Conservation (phyloP, 2,888 invertebrate species). For the Scaptodrosophila latifasciaeformis region DNA sequence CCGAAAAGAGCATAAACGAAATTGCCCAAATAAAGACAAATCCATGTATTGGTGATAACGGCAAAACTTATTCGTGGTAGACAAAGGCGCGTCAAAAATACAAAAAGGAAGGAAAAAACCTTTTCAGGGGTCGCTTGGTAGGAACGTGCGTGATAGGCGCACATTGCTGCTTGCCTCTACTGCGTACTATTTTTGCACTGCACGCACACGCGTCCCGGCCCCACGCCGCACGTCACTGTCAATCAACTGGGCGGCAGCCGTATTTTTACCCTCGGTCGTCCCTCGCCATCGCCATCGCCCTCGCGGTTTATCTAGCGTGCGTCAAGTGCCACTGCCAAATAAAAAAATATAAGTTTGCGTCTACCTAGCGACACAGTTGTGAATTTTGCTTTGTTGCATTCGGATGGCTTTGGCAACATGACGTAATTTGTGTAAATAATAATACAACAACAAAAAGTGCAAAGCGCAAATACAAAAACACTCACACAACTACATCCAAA, state of each 20-base stretch:
- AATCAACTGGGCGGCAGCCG: slow-evolving; percentile 19
- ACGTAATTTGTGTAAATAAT: slow-evolving; percentile 53
- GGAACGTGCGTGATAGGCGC: neutral
- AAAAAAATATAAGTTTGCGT: neutral
- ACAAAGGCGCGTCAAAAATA: slow-evolving; percentile 15
- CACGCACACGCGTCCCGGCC: slow-evolving; percentile 3
- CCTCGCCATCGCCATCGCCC: neutral
- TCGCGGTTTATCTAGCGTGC: neutral
- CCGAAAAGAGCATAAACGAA: neutral
- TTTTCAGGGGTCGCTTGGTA: neutral
- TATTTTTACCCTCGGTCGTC: neutral
- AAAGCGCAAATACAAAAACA: slow-evolving; percentile 13
- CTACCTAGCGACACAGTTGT: neutral
- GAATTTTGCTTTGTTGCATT: slow-evolving; percentile 23
- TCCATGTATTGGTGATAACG: too few species aligned
- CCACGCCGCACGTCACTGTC: too few species aligned
- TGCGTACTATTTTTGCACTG: slow-evolving; percentile 52
- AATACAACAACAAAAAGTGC: too few species aligned
- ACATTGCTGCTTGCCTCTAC: slow-evolving; percentile 27
- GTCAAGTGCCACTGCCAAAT: slow-evolving; percentile 1
- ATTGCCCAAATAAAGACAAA: too few species aligned
- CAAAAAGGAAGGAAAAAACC: too few species aligned
- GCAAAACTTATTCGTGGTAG: slow-evolving; percentile 8
- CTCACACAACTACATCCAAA: neutral
- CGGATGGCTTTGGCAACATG: slow-evolving; percentile 39